These are phyloP conservation scores for Eupithecia tripunctaria DNA, from an alignment of 2,888 invertebrate species.

Conservation along the genomic window DNA sequence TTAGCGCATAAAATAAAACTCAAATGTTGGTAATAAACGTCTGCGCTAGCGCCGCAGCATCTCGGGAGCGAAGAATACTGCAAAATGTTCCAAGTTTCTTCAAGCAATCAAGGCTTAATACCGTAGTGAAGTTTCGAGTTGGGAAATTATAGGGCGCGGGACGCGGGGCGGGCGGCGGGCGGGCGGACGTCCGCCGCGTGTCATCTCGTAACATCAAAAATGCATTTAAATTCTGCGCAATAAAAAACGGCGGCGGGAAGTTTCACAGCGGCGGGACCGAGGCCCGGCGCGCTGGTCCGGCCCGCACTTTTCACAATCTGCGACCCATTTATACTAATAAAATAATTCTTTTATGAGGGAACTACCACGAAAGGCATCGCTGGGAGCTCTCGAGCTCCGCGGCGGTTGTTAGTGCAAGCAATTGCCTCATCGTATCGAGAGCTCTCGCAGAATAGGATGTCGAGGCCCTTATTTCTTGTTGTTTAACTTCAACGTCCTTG, in stretches of 20 bases:
- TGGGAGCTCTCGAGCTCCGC: conserved; percentile 45
- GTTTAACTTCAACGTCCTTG: conserved; percentile 50
- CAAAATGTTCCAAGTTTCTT: conserved; percentile 84
- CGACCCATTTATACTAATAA: conserved; percentile 60
- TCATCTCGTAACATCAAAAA: conserved; percentile 86
- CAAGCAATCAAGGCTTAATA: conserved; percentile 85
- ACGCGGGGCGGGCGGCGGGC: conserved; percentile 46
- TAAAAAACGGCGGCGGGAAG: conserved; percentile 83
- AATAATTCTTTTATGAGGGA: conserved; percentile 54
- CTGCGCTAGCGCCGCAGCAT: conserved; percentile 77
- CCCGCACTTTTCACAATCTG: conserved; percentile 53
- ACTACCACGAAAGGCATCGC: conserved; percentile 34
- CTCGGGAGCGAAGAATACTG: conserved; percentile 83
- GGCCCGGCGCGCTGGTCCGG: conserved; percentile 28
- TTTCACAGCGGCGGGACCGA: conserved; percentile 71
- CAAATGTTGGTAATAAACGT: conserved; percentile 80
- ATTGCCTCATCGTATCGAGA: conserved; percentile 66
- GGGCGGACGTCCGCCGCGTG: conserved; percentile 82
- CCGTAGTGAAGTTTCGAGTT: conserved; percentile 84
- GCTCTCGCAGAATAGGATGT: conserved; percentile 51
- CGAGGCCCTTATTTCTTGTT: conserved; percentile 52
- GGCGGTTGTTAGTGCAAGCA: conserved; percentile 61
- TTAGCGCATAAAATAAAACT: conserved; percentile 68
- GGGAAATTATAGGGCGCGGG: conserved; percentile 82
- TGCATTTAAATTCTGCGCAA: conserved; percentile 85